These are phyloP conservation scores for Sarcophaga bullata DNA, from an alignment of 1,140 invertebrate species.

Conservation along the genomic window DNA sequence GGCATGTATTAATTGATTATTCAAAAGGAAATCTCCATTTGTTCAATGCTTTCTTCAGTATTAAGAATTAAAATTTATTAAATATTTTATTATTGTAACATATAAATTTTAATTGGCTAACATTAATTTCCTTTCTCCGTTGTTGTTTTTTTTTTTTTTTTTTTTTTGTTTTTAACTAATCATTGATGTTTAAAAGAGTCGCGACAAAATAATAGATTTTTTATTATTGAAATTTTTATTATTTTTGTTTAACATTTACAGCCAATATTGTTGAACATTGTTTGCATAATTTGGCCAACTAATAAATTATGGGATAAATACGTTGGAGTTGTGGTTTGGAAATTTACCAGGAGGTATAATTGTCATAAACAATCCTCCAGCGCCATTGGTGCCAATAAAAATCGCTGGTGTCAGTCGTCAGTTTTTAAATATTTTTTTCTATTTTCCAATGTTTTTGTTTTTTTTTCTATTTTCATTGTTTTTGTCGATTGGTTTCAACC, in stretches of 20 bases:
- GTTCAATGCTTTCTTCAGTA: no score
- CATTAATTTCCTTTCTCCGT: background rate
- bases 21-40: no score
- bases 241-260: background rate
- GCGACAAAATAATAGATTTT: slow-evolving; percentile 22
- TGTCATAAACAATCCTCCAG: slow-evolving; percentile 30
- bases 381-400: background rate
- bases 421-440: background rate
- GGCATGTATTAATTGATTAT: no score
- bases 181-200: background rate
- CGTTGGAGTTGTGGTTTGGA: slow-evolving; percentile 28
- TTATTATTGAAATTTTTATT: background rate
- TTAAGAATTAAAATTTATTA: no score
- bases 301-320: slow-evolving; percentile 40
- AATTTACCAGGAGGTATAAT: slow-evolving; percentile 38
- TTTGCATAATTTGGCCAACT: slow-evolving; percentile 32
- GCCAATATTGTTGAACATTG: slow-evolving; percentile 18
- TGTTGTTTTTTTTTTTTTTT: no score
- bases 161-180: background rate
- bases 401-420: slow-evolving; percentile 18
- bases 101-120: background rate
- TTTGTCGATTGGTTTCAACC: background rate
- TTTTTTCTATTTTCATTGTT: no score
- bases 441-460: no score
- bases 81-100: no score